A percentile compares a stretch with the other conserved stretches of the same genome.
Conservation (phyloP, 2,797 vertebrate species). For the Helarctos malayanus region DNA sequence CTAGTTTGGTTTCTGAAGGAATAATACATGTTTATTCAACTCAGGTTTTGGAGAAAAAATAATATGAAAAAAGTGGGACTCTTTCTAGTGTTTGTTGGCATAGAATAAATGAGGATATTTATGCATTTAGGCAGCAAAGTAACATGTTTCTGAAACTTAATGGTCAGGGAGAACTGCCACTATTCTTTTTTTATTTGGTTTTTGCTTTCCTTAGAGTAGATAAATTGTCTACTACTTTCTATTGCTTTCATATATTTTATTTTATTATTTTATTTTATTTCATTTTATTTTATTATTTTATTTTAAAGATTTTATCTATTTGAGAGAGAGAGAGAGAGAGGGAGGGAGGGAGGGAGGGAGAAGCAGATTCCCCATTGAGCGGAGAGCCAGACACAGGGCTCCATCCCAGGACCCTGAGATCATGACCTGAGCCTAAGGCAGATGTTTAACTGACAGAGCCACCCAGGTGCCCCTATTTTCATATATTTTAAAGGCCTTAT, state of each 20-base stretch:
- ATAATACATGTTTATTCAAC: slow-evolving; percentile 35
- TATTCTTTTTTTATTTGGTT: slow-evolving; percentile 27
- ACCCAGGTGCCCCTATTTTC: neutral
- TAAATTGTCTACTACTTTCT: neutral
- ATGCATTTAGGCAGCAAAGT: neutral
- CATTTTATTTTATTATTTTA: neutral
- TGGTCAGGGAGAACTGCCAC: neutral
- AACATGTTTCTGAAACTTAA: slow-evolving; percentile 21
- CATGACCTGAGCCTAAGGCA: neutral
- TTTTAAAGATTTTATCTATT: neutral
- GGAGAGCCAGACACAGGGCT: too few species aligned
- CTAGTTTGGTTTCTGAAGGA: neutral
- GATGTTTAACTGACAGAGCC: neutral
- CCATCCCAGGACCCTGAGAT: too few species aligned
- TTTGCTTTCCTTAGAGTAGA: neutral
- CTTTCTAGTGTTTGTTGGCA: neutral
- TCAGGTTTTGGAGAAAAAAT: neutral
- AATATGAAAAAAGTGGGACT: neutral
- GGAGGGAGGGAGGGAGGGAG: neutral
- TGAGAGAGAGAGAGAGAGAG: neutral
- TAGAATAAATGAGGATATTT: slow-evolving; percentile 22
- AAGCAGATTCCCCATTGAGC: neutral
- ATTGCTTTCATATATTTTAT: neutral
- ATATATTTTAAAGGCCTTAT: neutral
- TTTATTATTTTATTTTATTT: neutral